These are phyloP conservation scores for Rhinopomastus cyanomelas DNA, from an alignment of 2,113 vertebrate species.

Conservation along the genomic window DNA sequence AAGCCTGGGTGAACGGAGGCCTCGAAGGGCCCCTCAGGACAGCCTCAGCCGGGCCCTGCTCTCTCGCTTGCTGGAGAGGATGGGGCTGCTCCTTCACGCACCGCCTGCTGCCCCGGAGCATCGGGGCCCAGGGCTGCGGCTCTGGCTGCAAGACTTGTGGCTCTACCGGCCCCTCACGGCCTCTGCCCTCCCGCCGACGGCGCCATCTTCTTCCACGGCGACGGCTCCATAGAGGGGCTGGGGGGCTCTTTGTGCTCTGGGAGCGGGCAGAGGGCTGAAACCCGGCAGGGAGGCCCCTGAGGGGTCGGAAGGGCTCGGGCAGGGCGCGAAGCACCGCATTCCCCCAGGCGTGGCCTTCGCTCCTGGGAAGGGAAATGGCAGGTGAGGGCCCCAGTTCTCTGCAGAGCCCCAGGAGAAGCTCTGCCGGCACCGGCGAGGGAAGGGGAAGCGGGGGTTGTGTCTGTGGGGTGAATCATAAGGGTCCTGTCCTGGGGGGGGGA, in stretches of 20 bases:
- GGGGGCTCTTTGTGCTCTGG: too few species aligned
- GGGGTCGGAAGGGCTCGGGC: background rate
- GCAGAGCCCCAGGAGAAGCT: constrained; percentile 73
- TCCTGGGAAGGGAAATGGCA: background rate
- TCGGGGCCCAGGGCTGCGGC: background rate
- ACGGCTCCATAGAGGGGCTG: background rate
- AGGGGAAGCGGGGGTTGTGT: constrained; percentile 70
- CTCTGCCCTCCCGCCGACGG: background rate
- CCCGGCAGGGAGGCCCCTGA: too few species aligned
- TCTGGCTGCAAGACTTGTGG: background rate
- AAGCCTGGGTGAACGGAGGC: background rate
- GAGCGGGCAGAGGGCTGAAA: too few species aligned
- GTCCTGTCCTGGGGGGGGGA: fast-evolving
- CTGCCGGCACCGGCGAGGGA: constrained; percentile 71
- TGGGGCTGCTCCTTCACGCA: background rate
- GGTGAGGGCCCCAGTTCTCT: background rate
- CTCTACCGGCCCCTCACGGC: background rate
- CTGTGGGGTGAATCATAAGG: constrained; percentile 71
- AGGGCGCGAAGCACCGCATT: background rate
- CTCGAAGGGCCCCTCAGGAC: background rate
- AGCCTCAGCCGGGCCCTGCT: background rate
- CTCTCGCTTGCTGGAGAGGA: background rate
- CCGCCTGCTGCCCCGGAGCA: too few species aligned
- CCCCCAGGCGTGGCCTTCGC: fast-evolving
- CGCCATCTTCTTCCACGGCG: background rate